Percentiles rank a stretch among this genome's conserved stretches.
Evolutionary conservation across 2,888 invertebrate species (phyloP).

Genomic region (Aspidiotus rigidus): DNA sequence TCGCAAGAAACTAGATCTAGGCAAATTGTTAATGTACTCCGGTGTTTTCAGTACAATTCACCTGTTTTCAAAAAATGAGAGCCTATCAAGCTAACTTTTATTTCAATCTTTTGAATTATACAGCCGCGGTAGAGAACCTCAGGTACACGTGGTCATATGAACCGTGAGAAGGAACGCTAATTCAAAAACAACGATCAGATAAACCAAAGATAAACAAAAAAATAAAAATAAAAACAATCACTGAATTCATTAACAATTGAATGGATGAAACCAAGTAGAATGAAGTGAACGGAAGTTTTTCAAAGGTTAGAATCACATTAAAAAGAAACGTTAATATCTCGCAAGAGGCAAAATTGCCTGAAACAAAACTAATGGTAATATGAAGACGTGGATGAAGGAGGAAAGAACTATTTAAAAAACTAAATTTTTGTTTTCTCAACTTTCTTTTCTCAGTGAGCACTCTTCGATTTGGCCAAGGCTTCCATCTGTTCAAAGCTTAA

Average conservation of each 20-base stretch:
- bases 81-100: background rate
- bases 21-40: too few relatives aligned
- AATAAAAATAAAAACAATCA: background rate
- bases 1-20: too few relatives aligned
- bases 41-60: too few relatives aligned
- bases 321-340: too few relatives aligned
- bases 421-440: too few relatives aligned
- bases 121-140: constrained; percentile 15
- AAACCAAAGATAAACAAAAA: background rate
- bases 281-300: constrained; percentile 3
- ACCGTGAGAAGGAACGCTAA: constrained; percentile 30
- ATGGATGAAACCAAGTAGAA: background rate
- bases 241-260: background rate
- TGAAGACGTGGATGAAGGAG: too few relatives aligned
- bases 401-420: too few relatives aligned
- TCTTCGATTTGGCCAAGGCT: too few relatives aligned
- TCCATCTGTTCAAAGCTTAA: too few relatives aligned
- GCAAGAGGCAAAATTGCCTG: too few relatives aligned
- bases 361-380: too few relatives aligned
- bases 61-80: background rate
- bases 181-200: constrained; percentile 16
- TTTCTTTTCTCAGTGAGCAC: too few relatives aligned
- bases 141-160: constrained; percentile 29
- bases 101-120: background rate
- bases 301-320: background rate